A percentile compares a stretch with the other conserved stretches of the same genome.
phyloP scores from a whole-genome alignment of 1,140 invertebrate species.

The Anastrepha obliqua region DNA sequence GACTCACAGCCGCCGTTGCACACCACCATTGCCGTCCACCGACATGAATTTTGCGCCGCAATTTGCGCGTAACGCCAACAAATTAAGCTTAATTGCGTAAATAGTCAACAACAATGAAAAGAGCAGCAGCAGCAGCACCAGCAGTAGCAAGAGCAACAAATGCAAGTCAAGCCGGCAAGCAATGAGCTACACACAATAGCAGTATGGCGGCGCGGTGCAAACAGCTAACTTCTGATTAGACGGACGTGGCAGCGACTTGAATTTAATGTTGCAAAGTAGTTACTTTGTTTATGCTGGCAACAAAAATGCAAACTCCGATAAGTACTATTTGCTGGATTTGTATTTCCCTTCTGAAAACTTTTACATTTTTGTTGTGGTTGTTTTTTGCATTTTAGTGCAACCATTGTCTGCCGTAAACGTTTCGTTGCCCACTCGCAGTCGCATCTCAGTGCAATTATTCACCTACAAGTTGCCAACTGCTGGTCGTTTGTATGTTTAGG shows the following conservation, averaged over 20 bases:
- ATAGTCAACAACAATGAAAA: constrained; percentile 36
- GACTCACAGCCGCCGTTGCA: neutral
- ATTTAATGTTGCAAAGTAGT: neutral
- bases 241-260: neutral
- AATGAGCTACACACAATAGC: neutral
- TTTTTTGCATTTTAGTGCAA: constrained; percentile 2
- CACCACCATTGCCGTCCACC: neutral
- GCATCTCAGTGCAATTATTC: neutral
- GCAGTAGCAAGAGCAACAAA: neutral
- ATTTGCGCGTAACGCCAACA: constrained; percentile 25
- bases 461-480: neutral
- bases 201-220: neutral
- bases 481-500: neutral
- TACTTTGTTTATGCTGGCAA: constrained; percentile 26
- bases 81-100: constrained; percentile 49
- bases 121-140: neutral
- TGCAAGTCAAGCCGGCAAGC: neutral
- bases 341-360: neutral
- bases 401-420: constrained; percentile 5
- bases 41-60: neutral
- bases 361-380: neutral
- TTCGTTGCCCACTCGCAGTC: neutral
- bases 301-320: neutral
- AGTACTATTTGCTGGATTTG: neutral
- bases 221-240: neutral